phyloP scores from a whole-genome alignment of 2,797 vertebrate species.

The Falco columbarius region DNA sequence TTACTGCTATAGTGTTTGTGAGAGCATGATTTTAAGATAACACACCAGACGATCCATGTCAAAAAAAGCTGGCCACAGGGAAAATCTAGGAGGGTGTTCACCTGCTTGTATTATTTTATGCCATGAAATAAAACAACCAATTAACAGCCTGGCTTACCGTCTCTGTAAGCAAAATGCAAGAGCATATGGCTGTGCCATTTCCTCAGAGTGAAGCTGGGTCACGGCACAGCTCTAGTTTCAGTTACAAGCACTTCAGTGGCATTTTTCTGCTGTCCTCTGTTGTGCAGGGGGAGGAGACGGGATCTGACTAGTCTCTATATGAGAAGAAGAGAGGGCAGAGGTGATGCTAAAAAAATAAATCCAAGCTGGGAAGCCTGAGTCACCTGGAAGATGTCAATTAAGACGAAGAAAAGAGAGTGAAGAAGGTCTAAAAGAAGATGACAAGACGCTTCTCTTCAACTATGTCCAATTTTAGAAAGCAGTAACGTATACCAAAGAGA shows the following conservation, averaged over 20 bases:
- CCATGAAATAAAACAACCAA: not conserved
- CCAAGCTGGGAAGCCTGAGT: not conserved
- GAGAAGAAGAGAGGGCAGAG: not conserved
- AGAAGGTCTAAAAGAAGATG: not conserved
- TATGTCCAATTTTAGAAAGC: not conserved
- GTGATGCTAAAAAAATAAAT: not conserved
- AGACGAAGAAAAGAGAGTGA: not conserved
- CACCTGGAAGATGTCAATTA: not conserved
- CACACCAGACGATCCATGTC: fast-evolving
- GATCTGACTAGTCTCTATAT: not conserved
- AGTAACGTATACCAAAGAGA: not conserved
- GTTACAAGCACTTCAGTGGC: not conserved
- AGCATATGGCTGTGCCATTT: not conserved
- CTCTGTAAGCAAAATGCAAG: not conserved
- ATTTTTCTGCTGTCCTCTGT: not conserved
- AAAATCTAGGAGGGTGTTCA: not conserved
- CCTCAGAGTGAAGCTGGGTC: not conserved
- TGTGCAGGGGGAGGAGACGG: not conserved
- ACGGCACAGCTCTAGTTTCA: not conserved
- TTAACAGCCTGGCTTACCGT: not conserved
- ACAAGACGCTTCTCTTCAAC: not conserved
- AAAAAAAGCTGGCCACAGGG: not conserved
- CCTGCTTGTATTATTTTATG: not conserved
- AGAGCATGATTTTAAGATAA: not conserved
- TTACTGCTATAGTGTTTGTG: not conserved